Evolutionary conservation across 2,113 vertebrate genomes (phyloP).

Genomic region (Psittacus erithacus): DNA sequence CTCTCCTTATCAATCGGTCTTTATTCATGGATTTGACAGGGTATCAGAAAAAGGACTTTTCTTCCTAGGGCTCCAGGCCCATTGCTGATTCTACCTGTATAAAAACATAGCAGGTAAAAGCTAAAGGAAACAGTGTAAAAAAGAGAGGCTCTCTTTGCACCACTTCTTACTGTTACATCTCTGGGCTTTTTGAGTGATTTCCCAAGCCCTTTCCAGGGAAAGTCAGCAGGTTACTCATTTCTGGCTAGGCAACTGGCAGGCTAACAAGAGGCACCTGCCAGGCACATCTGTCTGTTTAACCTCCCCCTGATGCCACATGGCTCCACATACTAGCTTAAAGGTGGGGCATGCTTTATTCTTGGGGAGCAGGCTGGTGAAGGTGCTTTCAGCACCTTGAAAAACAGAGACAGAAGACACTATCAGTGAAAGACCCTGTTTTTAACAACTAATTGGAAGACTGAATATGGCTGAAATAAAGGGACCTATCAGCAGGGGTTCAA

Average conservation of each 20-base stretch:
- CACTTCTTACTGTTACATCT: background rate
- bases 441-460: background rate
- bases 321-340: background rate
- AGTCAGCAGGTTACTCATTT: background rate
- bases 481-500: background rate
- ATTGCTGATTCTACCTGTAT: background rate
- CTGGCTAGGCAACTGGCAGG: background rate
- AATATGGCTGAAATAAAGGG: background rate
- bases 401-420: background rate
- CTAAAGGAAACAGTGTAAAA: background rate
- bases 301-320: background rate
- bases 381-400: background rate
- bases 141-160: background rate
- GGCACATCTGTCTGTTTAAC: constrained; percentile 2
- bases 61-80: background rate
- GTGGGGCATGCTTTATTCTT: background rate
- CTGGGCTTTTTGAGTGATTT: background rate
- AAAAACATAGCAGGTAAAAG: background rate
- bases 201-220: background rate
- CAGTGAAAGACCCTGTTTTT: background rate
- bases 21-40: background rate
- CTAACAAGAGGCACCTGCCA: background rate
- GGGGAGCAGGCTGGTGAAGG: background rate
- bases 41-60: background rate
- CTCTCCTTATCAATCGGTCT: background rate